Evolutionary conservation across 2,113 vertebrate species (phyloP), one percentile per base, ranked within the genome.

Genomic region (Setophaga coronata): DNA sequence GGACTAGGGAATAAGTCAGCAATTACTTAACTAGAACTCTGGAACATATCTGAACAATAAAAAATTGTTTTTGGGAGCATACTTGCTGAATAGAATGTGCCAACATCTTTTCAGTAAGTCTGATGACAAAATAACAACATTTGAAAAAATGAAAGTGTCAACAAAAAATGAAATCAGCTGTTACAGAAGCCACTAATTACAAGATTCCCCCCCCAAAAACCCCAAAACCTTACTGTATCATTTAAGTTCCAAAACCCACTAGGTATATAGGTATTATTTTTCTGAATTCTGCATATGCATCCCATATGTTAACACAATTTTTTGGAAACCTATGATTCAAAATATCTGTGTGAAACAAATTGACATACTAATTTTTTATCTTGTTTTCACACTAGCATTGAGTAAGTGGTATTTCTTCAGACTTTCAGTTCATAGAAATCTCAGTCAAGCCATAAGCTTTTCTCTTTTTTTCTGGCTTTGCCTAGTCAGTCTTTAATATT

Each of bases 51-150:
- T 14, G 20, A 74, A 48, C 8, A 82, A 31, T 9, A 57, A 34
- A 47, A 65, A 72, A 61, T 10, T n/a, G 8, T 0, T 54, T 62
- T 25, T 18, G 14, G 10, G 33, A 61, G 1, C 1, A 3, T 21
- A 0, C 16, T 70, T 50, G 36, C 29, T 62, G 43, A 73, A 50
- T 11, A 48, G 18, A 92, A 74, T 43, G 47, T 51, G 10, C 3
- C 18, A 62, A 18, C 0, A 2, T 31, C 14, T 60, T 93, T 91
- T 81, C 53, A 56, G 7, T 47, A 84, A 57, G 4, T 40, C 7
- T 60, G 9, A 76, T 64, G 29, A 56, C 10, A 79, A 91, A 71
- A 74, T n/a, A 56, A 18, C 7, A 90, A 18, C 7, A 18, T 54
- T 58, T 70, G 24, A 66, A 66, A 73, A 94, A 81, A 73, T 51